phyloP scores from a whole-genome alignment of 2,113 vertebrate species.

The Pseudorectes ferrugineus region DNA sequence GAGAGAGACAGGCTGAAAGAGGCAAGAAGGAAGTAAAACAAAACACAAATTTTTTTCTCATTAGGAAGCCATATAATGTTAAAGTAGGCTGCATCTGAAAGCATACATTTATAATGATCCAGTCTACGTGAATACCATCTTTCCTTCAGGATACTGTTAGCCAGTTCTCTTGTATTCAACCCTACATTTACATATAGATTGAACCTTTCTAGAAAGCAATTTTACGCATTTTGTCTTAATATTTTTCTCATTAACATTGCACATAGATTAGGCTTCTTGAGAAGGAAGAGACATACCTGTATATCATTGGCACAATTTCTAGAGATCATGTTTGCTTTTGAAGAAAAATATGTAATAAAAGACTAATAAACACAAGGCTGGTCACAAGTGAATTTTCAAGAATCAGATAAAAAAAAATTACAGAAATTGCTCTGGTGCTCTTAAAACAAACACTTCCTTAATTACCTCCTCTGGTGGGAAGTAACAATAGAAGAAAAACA shows the following conservation, averaged over 20 bases:
- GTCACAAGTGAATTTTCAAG: constrained; percentile 29
- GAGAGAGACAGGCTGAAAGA: background rate
- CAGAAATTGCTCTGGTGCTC: constrained; percentile 5
- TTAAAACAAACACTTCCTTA: constrained; percentile 42
- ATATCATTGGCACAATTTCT: constrained; percentile 3
- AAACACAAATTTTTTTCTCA: background rate
- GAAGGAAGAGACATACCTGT: constrained; percentile 29
- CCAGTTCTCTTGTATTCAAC: constrained; percentile 4
- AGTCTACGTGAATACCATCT: background rate
- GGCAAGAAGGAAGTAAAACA: background rate
- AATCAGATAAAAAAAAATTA: background rate
- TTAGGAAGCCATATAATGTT: constrained; percentile 17
- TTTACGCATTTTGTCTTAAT: constrained; percentile 65
- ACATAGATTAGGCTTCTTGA: constrained; percentile 32
- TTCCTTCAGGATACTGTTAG: constrained; percentile 36
- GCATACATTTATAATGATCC: constrained; percentile 40
- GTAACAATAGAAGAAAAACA: constrained; percentile 37
- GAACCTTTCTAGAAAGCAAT: constrained; percentile 59
- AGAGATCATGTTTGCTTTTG: background rate
- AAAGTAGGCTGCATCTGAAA: constrained; percentile 21
- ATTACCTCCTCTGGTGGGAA: constrained; percentile 17
- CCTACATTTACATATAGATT: constrained; percentile 66
- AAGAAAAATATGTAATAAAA: constrained; percentile 1
- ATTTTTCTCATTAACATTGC: constrained; percentile 57
- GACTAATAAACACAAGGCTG: background rate